Percentiles rank a stretch among this genome's conserved stretches.
Conservation (phyloP, 2,797 vertebrate species). For the Sparidentex hasta region DNA sequence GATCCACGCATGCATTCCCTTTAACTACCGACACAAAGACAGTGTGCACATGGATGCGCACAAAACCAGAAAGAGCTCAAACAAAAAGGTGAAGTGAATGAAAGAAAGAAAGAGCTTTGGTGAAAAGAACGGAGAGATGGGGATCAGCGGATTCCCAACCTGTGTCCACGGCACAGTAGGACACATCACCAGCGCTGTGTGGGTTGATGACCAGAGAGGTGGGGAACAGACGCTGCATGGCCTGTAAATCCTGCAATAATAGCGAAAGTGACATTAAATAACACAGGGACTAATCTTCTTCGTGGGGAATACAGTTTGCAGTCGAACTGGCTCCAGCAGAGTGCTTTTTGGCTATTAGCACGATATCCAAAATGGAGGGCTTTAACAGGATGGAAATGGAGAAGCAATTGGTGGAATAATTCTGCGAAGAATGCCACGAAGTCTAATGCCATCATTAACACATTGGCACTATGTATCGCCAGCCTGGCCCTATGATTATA, state of each 20-base stretch:
- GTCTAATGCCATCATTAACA: constrained; percentile 57
- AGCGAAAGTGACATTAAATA: constrained; percentile 75
- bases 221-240: constrained; percentile 64
- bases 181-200: constrained; percentile 43
- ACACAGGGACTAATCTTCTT: constrained; percentile 66
- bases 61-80: neutral
- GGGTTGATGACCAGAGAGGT: constrained; percentile 60
- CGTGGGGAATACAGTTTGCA: constrained; percentile 54
- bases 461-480: constrained; percentile 30
- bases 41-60: constrained; percentile 15
- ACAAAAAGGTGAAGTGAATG: neutral
- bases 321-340: constrained; percentile 73
- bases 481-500: constrained; percentile 17
- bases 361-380: constrained; percentile 57
- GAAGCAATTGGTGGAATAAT: constrained; percentile 50
- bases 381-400: constrained; percentile 43
- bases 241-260: constrained; percentile 73
- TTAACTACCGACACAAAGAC: constrained; percentile 45
- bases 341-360: constrained; percentile 66
- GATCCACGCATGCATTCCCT: constrained; percentile 57
- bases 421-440: constrained; percentile 29
- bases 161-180: constrained; percentile 53
- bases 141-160: constrained; percentile 41
- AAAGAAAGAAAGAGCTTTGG: constrained; percentile 3
- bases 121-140: constrained; percentile 37